These are phyloP conservation scores for Eristalis intricaria DNA, from an alignment of 2,888 invertebrate genomes.

Conservation along the genomic window DNA sequence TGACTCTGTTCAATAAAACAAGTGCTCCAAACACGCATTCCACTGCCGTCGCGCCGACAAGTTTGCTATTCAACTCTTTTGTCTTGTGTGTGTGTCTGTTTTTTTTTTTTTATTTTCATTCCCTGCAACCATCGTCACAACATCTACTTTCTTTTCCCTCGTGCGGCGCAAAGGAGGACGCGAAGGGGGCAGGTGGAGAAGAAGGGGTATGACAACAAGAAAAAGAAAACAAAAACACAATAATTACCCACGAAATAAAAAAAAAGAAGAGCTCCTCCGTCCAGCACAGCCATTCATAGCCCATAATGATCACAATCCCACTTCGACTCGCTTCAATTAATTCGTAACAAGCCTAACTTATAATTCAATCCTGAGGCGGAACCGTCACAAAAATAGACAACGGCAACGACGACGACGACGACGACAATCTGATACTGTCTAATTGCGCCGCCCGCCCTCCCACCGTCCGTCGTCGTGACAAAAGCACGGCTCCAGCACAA, in stretches of 20 bases:
- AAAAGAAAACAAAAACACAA: conserved; percentile 19
- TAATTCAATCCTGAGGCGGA: conserved; percentile 62
- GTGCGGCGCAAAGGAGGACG: background rate
- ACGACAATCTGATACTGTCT: conserved; percentile 12
- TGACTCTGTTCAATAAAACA: background rate
- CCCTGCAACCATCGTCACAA: background rate
- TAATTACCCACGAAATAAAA: conserved; percentile 31
- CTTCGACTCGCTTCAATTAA: conserved; percentile 65
- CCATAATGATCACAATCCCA: conserved; percentile 60
- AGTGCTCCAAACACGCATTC: background rate
- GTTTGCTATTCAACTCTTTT: conserved; percentile 62
- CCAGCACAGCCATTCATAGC: conserved; percentile 34
- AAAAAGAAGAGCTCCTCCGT: background rate
- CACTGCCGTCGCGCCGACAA: background rate
- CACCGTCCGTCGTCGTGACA: background rate
- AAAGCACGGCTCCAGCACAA: background rate
- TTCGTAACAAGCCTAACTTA: conserved; percentile 63
- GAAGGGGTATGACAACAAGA: background rate
- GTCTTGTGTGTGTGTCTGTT: background rate
- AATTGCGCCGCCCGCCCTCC: conserved; percentile 1
- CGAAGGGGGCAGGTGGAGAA: background rate
- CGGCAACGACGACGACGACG: background rate
- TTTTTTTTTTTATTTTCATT: background rate
- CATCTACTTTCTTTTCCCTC: conserved; percentile 50
- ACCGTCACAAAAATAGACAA: conserved; percentile 19